phyloP scores from a whole-genome alignment of 2,797 vertebrate species.

The Choloepus didactylus region DNA sequence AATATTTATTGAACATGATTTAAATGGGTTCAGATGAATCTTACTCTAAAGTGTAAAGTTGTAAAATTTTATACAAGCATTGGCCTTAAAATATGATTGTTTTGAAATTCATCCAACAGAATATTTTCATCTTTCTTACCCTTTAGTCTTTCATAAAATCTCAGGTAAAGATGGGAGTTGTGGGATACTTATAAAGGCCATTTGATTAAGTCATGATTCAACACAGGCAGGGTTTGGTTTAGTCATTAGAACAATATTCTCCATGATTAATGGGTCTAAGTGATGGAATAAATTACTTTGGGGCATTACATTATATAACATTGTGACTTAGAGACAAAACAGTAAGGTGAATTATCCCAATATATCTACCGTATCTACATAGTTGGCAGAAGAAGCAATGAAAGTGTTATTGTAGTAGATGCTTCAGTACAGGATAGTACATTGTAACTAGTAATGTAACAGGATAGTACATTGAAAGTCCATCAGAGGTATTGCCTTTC shows the following conservation, averaged over 20 bases:
- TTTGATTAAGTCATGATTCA: neutral
- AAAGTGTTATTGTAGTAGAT: accelerated
- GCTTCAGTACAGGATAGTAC: too few relatives aligned
- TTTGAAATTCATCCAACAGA: neutral
- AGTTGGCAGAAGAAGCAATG: neutral
- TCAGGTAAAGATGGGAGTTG: neutral
- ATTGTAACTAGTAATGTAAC: too few relatives aligned
- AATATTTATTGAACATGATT: neutral
- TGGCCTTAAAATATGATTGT: neutral
- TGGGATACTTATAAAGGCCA: neutral
- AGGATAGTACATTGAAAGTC: neutral
- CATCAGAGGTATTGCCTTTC: neutral
- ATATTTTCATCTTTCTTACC: neutral
- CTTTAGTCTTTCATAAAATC: neutral
- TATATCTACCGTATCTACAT: too few relatives aligned
- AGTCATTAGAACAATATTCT: neutral
- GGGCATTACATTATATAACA: neutral
- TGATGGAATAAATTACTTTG: neutral
- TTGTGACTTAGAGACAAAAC: neutral
- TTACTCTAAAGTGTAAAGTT: neutral
- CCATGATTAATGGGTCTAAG: neutral
- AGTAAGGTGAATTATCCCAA: neutral
- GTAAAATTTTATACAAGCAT: neutral
- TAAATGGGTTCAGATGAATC: neutral
- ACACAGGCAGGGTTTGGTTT: neutral